Conservation (phyloP, 2,888 invertebrate species). For the Yponomeuta evonymella region DNA sequence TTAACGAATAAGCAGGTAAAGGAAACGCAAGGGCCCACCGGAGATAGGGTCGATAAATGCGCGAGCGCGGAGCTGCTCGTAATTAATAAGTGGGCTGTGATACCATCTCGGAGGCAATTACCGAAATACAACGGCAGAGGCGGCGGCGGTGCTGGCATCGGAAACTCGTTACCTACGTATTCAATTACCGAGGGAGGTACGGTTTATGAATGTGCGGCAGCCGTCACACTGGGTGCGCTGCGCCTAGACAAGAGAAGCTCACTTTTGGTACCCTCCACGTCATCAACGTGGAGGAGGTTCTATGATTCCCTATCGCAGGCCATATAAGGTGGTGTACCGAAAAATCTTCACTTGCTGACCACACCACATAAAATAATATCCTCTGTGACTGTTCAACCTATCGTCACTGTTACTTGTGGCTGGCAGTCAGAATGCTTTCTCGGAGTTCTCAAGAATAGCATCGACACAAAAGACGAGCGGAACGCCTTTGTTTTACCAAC, state of each 20-base stretch:
- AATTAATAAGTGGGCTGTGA: conserved; percentile 61
- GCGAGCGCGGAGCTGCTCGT: conserved; percentile 45
- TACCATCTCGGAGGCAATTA: conserved; percentile 56
- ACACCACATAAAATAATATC: background rate
- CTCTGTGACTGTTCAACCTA: too few species aligned
- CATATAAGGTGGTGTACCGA: too few species aligned
- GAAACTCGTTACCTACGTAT: conserved; percentile 1
- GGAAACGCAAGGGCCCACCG: conserved; percentile 60
- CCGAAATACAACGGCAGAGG: conserved; percentile 43
- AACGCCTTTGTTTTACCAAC: background rate
- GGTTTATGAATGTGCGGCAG: background rate
- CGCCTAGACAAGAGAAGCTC: background rate
- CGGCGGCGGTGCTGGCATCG: background rate
- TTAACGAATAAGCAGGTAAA: conserved; percentile 53
- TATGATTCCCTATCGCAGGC: too few species aligned
- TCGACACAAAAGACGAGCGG: background rate
- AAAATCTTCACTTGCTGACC: too few species aligned
- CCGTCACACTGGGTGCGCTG: background rate
- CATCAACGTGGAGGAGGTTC: background rate
- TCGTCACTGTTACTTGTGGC: background rate
- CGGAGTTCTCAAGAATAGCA: background rate
- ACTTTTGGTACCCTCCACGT: background rate
- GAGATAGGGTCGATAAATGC: conserved; percentile 72
- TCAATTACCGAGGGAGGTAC: conserved; percentile 1
- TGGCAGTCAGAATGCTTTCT: background rate